Evolutionary conservation across 2,113 vertebrate species (phyloP), one percentile per base, ranked within the genome.

Genomic region (Pterocles gutturalis): DNA sequence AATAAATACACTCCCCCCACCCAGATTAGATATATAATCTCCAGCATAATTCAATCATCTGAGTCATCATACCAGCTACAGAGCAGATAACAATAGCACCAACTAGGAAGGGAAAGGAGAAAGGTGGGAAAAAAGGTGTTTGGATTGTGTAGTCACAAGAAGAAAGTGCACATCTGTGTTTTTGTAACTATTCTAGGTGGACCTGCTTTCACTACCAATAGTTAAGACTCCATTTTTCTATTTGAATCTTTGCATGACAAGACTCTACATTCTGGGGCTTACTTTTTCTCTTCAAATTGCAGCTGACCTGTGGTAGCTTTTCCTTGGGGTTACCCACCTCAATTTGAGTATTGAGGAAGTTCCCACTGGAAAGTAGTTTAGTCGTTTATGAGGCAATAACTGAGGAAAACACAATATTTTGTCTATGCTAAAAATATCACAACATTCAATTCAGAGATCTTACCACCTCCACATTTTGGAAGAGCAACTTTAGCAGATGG

Each of bases 401-500:
- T 2, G 7, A 67, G 45, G 28, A 73, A 88, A 62, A 84, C 8
- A 36, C 14, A 1, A 16, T 55, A 24, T 45, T 79, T 85, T n/a
- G 8, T 36, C 72, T 46, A 3, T n/a, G 28, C 53, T 75, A 49
- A 72, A 91, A 64, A 25, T 33, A 45, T 6, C 36, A 10, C 76
- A 81, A 41, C 13, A 41, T 41, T 84, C n/a, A 62, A 19, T 92
- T 87, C 43, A 81, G 17, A 92, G 83, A 53, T 89, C 41, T 94
- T 79, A 17, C 87, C 72, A 69, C 81, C 65, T 95, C 48, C 45
- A 28, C 66, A 28, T 84, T 87, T 93, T 82, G 57, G 38, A 95
- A 61, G 55, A 84, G 57, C 55, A 61, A 67, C 65, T 96, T 89
- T 31, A 96, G 60, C 77, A 94, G 87, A 78, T 76, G 53, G 83